phyloP scores from a whole-genome alignment of 2,113 vertebrate genomes.

The Pycnonotus jocosus region DNA sequence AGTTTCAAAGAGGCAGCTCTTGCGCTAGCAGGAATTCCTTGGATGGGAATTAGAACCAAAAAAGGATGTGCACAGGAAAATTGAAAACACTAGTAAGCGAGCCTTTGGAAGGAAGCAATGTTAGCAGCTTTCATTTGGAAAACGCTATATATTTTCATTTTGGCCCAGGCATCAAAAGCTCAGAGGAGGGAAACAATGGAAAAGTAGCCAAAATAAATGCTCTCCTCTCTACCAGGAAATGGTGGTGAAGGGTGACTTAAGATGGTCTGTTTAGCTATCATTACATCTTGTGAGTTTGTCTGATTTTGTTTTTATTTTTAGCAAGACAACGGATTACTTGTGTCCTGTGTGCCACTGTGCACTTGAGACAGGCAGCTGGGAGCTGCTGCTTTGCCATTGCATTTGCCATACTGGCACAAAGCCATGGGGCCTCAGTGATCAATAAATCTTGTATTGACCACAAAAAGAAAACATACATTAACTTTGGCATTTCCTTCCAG shows the following conservation, averaged over 20 bases:
- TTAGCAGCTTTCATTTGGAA: conserved; percentile 24
- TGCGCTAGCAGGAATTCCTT: not conserved
- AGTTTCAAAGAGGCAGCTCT: not conserved
- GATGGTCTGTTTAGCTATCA: not conserved
- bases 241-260: not conserved
- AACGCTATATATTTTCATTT: not conserved
- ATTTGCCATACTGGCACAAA: not conserved
- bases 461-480: not conserved
- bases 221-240: not conserved
- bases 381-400: not conserved
- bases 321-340: not conserved
- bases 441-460: conserved; percentile 16
- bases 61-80: not conserved
- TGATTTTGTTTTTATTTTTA: not conserved
- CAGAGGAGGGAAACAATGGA: not conserved
- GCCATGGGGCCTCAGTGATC: not conserved
- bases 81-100: not conserved
- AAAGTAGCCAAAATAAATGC: not conserved
- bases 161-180: conserved; percentile 9
- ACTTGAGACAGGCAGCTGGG: not conserved
- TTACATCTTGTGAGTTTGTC: not conserved
- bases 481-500: conserved; percentile 14
- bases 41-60: not conserved
- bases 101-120: not conserved
- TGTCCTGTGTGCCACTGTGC: not conserved